These are phyloP conservation scores for Trachurus trachurus DNA, from an alignment of 2,797 vertebrate species.

Conservation along the genomic window DNA sequence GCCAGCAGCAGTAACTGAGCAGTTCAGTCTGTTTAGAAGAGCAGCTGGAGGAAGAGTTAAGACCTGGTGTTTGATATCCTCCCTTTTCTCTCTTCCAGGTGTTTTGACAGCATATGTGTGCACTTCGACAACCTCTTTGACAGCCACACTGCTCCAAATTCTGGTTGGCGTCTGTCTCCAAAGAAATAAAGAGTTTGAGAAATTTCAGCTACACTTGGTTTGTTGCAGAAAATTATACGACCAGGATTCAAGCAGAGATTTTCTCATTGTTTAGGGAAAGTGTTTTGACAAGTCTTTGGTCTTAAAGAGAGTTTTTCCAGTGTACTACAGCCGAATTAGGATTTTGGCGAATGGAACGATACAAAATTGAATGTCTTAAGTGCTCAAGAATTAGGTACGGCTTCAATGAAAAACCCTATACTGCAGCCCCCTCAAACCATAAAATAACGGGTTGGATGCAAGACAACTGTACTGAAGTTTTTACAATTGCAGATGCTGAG, in stretches of 20 bases:
- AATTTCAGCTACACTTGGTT: slow-evolving; percentile 12
- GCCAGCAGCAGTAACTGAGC: slow-evolving; percentile 54
- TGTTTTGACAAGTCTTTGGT: slow-evolving; percentile 26
- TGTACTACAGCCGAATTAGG: slow-evolving; percentile 19
- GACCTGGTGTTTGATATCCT: slow-evolving; percentile 47
- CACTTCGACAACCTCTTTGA: slow-evolving; percentile 29
- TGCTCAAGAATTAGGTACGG: background rate
- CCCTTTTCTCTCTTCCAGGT: slow-evolving; percentile 28
- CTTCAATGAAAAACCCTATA: slow-evolving; percentile 17
- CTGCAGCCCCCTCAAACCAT: slow-evolving; percentile 3
- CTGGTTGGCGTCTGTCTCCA: slow-evolving; percentile 37
- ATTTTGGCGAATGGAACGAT: slow-evolving; percentile 16
- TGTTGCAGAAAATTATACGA: background rate
- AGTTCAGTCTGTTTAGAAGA: slow-evolving; percentile 48
- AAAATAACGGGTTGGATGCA: slow-evolving; percentile 27
- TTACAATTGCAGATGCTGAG: slow-evolving; percentile 42
- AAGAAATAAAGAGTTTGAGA: slow-evolving; percentile 26
- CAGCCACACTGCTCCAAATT: slow-evolving; percentile 8
- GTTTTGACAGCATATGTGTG: slow-evolving; percentile 34
- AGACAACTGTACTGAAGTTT: slow-evolving; percentile 44
- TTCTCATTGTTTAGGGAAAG: slow-evolving; percentile 18
- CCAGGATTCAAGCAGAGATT: slow-evolving; percentile 19
- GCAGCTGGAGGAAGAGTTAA: slow-evolving; percentile 56
- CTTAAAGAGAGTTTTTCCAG: slow-evolving; percentile 7
- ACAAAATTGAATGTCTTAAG: background rate